phyloP scores from a whole-genome alignment of 2,113 vertebrate genomes.

The Vulpes ferrilata region DNA sequence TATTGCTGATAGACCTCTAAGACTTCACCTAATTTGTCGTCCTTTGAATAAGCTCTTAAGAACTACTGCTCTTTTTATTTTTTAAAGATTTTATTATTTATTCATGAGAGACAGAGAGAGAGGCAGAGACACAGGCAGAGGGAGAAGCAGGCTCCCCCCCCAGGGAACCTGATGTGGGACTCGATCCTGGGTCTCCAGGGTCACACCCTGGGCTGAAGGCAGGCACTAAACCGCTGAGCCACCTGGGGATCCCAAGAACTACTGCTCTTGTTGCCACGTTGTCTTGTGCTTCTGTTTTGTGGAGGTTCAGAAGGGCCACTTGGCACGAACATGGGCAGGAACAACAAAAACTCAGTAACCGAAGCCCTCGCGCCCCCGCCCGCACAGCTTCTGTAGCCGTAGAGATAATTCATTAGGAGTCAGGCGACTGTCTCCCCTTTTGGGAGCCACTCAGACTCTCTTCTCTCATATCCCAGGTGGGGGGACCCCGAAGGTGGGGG shows the following conservation, averaged over 20 bases:
- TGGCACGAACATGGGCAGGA: rapidly evolving
- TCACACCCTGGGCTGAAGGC: no score
- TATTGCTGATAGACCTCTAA: background rate
- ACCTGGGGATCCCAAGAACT: background rate
- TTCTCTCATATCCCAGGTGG: background rate
- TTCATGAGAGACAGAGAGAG: no score
- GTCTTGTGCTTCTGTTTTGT: background rate
- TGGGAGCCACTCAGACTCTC: background rate
- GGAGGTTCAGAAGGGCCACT: background rate
- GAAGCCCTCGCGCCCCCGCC: rapidly evolving
- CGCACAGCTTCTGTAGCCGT: background rate
- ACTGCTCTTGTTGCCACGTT: background rate
- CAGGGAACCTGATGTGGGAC: no score
- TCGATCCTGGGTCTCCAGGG: no score
- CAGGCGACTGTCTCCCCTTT: background rate
- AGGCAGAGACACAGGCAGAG: no score
- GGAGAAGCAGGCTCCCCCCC: no score
- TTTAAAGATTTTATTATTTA: no score
- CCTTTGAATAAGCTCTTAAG: background rate
- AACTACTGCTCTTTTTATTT: background rate
- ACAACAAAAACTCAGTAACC: no score
- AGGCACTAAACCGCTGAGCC: no score
- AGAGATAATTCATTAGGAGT: background rate
- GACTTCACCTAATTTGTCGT: background rate
- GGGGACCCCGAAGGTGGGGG: background rate